Base-by-base conservation (phyloP, 2,797 vertebrate genomes). In the Channallabes apus region DNA sequence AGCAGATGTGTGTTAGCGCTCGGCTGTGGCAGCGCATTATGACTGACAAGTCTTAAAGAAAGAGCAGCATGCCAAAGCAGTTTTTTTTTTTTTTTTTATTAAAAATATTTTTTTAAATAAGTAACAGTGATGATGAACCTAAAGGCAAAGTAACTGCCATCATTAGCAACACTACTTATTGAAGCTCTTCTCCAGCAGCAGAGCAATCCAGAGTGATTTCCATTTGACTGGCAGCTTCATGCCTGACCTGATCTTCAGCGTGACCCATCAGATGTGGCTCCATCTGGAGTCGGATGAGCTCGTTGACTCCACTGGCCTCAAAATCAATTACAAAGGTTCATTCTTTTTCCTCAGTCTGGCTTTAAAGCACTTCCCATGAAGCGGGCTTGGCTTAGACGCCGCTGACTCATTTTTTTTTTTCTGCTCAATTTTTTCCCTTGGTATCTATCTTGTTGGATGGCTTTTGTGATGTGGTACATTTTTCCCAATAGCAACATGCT, bases 211-310 rank as follows among this genome's bases (percentile, higher is more conserved):
- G 80, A 27, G 38, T n/a, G 32, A 62, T 80, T 90, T 62, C 91
- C 98, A 97, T 89, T 94, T 99, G 92, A 98, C 97, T 0, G 98
- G 97, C 84, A 99, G 97, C 91, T 98, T 98, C 92, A 97, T 98
- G 71, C 98, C 97, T 32, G 97, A 99, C 92, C 92, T 99, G 91
- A 98, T 99, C 91, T 97, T 99, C 89, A 99, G 98, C 93, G 96
- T 98, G 95, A 97, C 95, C 89, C 96, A 94, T 93, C 98, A 98
- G 92, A 99, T 99, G 97, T 99, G 97, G 97, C 93, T 99, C 78
- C 97, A 99, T 86, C 96, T 99, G 82, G 97, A 98, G 92, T 98
- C 97, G 0, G 98, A 99, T 91, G 97, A 99, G 94, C 99, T 97
- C 14, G 97, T 99, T 86, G 98, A 97, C 85, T 99, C 97, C 4